These are phyloP conservation scores for Tridacna crocea DNA, from an alignment of 2,888 invertebrate species.

Conservation along the genomic window DNA sequence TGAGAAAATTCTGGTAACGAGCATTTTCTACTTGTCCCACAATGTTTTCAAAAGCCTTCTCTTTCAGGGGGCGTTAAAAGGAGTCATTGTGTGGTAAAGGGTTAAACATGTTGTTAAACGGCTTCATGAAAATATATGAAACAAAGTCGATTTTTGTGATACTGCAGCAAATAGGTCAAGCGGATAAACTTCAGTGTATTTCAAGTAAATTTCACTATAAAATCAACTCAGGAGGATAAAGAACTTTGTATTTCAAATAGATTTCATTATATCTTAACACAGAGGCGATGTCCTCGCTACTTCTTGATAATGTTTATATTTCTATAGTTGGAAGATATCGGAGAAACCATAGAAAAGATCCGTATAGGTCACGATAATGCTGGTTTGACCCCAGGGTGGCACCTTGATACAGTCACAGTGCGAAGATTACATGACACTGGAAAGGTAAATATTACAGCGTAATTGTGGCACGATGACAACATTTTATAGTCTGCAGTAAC, in stretches of 20 bases:
- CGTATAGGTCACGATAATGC: slow-evolving; percentile 82
- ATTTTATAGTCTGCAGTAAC: no score
- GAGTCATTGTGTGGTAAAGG: no score
- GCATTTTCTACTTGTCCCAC: not conserved
- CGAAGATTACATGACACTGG: slow-evolving; percentile 79
- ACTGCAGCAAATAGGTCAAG: no score
- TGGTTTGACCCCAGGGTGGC: slow-evolving; percentile 82
- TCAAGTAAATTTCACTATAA: no score
- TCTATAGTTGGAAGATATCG: slow-evolving; percentile 82
- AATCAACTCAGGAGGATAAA: no score
- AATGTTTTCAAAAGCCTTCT: not conserved
- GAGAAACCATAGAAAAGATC: slow-evolving; percentile 81
- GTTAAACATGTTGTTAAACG: no score
- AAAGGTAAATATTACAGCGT: slow-evolving; percentile 68
- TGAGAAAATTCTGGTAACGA: not conserved
- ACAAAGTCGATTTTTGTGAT: no score
- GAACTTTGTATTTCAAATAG: no score
- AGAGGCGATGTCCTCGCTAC: no score
- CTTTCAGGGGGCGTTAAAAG: not conserved
- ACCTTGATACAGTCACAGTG: slow-evolving; percentile 81
- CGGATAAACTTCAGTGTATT: no score
- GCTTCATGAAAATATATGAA: no score
- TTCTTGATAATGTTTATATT: not conserved
- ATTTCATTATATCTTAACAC: no score
- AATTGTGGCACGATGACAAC: not conserved